phyloP scores from a whole-genome alignment of 2,113 vertebrate species.

The Rhadina sibilatrix region DNA sequence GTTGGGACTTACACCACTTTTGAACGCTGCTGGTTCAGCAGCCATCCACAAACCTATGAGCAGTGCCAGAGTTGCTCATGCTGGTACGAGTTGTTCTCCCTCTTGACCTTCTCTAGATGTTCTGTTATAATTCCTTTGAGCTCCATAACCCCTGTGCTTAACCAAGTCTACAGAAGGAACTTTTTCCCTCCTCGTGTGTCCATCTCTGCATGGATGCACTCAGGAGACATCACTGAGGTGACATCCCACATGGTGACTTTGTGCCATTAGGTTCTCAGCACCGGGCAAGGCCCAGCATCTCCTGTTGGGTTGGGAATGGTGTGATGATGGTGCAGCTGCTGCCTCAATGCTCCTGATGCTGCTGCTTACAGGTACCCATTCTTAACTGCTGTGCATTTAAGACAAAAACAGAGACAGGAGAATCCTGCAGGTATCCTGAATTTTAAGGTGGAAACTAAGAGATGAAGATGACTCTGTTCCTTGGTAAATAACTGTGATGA shows the following conservation, averaged over 20 bases:
- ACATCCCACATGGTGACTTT: accelerated
- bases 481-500: neutral
- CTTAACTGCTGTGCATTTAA: neutral
- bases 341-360: too few species aligned
- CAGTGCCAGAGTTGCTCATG: neutral
- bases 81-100: neutral
- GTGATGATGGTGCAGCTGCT: neutral
- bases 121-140: neutral
- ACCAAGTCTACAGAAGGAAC: neutral
- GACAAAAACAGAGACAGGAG: neutral
- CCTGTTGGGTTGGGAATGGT: neutral
- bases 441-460: neutral
- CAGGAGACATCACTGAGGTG: neutral
- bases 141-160: neutral
- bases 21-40: neutral
- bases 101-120: neutral
- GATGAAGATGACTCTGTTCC: neutral
- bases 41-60: neutral
- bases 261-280: neutral
- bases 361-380: neutral
- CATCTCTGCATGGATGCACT: accelerated
- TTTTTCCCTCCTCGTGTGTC: neutral
- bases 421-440: neutral
- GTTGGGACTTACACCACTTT: neutral
- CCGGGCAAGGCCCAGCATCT: neutral